Conservation (phyloP, 2,797 vertebrate genomes). For the Pipistrellus pygmaeus region DNA sequence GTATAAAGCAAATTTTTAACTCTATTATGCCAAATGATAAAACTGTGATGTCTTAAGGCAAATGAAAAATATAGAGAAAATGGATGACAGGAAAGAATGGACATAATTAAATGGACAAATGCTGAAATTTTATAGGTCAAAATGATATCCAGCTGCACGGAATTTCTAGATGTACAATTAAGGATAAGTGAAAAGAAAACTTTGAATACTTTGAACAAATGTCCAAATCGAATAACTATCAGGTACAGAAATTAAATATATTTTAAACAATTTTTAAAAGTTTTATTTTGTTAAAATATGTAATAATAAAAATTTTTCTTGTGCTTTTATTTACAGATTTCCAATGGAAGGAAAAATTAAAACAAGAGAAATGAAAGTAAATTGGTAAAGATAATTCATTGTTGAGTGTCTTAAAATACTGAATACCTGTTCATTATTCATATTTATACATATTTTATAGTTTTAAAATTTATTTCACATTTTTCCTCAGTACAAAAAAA, state of each 20-base stretch:
- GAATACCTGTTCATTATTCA: slow-evolving; percentile 15
- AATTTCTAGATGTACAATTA: slow-evolving; percentile 95
- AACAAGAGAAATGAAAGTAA: slow-evolving; percentile 98
- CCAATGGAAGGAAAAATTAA: slow-evolving; percentile 97
- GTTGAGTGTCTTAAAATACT: slow-evolving; percentile 50
- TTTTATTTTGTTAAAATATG: slow-evolving; percentile 67
- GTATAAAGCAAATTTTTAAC: slow-evolving; percentile 38
- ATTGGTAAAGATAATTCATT: slow-evolving; percentile 91
- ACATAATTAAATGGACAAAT: slow-evolving; percentile 60
- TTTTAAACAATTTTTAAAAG: slow-evolving; percentile 49
- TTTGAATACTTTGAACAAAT: slow-evolving; percentile 95
- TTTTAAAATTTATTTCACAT: slow-evolving; percentile 38
- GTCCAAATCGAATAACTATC: slow-evolving; percentile 95
- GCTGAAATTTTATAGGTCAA: slow-evolving; percentile 89
- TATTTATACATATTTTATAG: slow-evolving; percentile 21
- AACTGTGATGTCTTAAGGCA: not conserved
- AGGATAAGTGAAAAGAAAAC: slow-evolving; percentile 95
- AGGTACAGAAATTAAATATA: slow-evolving; percentile 88
- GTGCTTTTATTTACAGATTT: slow-evolving; percentile 90
- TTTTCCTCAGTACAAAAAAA: slow-evolving; percentile 51
- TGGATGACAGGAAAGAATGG: slow-evolving; percentile 1
- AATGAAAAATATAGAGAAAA: slow-evolving; percentile 35
- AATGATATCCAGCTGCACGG: slow-evolving; percentile 93
- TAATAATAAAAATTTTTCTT: slow-evolving; percentile 56
- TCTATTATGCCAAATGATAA: slow-evolving; percentile 52